Evolutionary conservation across 2,113 vertebrate species (phyloP).

Genomic region (Dicerorhinus sumatrensis): DNA sequence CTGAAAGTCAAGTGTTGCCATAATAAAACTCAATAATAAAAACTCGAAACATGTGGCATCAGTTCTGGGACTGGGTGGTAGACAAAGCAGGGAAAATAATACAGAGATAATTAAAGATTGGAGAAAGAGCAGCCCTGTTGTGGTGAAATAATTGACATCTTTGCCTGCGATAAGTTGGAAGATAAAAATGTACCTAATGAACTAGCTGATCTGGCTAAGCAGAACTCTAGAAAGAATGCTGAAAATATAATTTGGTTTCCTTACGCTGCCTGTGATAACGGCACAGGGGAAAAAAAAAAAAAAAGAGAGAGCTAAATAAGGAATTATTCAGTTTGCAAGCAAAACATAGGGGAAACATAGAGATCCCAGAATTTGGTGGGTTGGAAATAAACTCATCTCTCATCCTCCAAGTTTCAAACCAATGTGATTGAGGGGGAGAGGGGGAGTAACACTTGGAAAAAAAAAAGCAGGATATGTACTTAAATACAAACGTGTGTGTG

Average conservation of each 20-base stretch:
- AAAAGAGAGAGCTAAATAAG: background rate
- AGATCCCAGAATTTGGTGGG: background rate
- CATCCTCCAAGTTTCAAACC: background rate
- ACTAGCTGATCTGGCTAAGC: background rate
- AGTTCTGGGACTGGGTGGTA: background rate
- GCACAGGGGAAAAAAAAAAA: background rate
- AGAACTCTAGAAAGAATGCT: background rate
- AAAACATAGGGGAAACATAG: background rate
- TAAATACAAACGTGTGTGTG: background rate
- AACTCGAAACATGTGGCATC: background rate
- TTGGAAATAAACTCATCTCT: background rate
- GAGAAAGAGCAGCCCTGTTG: background rate
- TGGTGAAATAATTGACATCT: background rate
- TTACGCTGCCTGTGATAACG: background rate
- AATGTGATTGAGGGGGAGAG: background rate
- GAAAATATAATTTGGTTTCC: slow-evolving; percentile 4
- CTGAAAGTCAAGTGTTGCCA: background rate
- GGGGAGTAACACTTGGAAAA: background rate
- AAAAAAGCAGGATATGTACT: background rate
- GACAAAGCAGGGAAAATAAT: background rate
- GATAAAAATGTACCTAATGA: background rate
- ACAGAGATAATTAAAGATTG: background rate
- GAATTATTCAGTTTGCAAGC: background rate
- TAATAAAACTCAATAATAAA: background rate
- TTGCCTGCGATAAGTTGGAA: background rate